Percentiles rank a stretch among this genome's conserved stretches.
Evolutionary conservation across 2,797 vertebrate species (phyloP).

Genomic region (Odontamblyopus lacepedii): DNA sequence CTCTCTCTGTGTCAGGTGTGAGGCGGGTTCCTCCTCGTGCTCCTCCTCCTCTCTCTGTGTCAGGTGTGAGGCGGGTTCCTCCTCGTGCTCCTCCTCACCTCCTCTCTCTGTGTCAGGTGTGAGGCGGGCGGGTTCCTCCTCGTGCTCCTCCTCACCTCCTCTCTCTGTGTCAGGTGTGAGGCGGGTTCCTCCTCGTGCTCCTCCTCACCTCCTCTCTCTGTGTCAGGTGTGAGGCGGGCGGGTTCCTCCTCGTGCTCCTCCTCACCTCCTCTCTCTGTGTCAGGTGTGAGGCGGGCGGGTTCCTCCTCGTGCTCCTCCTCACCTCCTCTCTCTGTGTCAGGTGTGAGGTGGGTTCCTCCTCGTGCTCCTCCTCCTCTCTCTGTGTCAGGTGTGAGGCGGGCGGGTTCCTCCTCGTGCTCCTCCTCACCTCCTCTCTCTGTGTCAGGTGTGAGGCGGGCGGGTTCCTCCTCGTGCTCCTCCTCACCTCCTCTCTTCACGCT

Average conservation of each 20-base stretch:
- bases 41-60: constrained; percentile 70
- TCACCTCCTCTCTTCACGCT: constrained; percentile 75
- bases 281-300: too few relatives aligned
- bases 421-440: neutral
- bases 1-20: constrained; percentile 61
- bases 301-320: constrained; percentile 47
- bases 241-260: neutral
- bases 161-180: constrained; percentile 61
- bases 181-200: constrained; percentile 73
- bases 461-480: constrained; percentile 75
- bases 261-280: neutral
- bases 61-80: constrained; percentile 71
- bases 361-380: constrained; percentile 73
- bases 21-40: constrained; percentile 73
- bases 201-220: constrained; percentile 73
- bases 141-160: constrained; percentile 74
- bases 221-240: too few relatives aligned
- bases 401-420: constrained; percentile 44
- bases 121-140: constrained; percentile 76
- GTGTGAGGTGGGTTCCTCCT: constrained; percentile 74
- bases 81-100: constrained; percentile 74
- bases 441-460: constrained; percentile 62
- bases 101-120: constrained; percentile 60
- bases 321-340: constrained; percentile 35
- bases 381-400: constrained; percentile 58